Conservation (phyloP, 2,113 vertebrate genomes). For the Cochlearius cochlearius region DNA sequence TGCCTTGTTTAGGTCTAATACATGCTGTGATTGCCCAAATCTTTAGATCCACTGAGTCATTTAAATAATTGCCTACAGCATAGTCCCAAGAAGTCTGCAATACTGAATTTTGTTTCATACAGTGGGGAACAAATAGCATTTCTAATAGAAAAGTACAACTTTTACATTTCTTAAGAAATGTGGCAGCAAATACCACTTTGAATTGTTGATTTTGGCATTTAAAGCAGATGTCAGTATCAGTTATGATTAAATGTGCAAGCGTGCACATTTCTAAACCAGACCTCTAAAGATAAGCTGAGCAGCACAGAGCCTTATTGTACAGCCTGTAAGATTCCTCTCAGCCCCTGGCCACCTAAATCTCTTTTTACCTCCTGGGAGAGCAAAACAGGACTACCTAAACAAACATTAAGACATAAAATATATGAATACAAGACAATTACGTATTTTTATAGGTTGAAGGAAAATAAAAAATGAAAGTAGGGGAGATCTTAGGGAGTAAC, state of each 20-base stretch:
- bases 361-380: not conserved
- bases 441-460: not conserved
- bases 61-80: constrained; percentile 37
- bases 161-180: not conserved
- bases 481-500: not conserved
- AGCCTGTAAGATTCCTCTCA: not conserved
- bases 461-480: not conserved
- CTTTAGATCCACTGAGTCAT: not conserved
- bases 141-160: constrained; percentile 4
- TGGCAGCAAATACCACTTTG: not conserved
- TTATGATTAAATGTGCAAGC: not conserved
- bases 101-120: not conserved
- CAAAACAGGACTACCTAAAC: not conserved
- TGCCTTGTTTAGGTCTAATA: not conserved
- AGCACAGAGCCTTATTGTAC: not conserved
- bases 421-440: not conserved
- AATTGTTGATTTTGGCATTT: constrained; percentile 39
- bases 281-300: not conserved
- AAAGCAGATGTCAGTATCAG: not conserved
- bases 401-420: not conserved
- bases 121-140: constrained; percentile 22
- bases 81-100: not conserved
- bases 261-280: not conserved
- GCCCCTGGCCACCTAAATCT: not conserved
- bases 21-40: not conserved